Evolutionary conservation across 2,888 invertebrate genomes (phyloP), one percentile per base, ranked within the genome.

Genomic region (Callinectes sapidus): DNA sequence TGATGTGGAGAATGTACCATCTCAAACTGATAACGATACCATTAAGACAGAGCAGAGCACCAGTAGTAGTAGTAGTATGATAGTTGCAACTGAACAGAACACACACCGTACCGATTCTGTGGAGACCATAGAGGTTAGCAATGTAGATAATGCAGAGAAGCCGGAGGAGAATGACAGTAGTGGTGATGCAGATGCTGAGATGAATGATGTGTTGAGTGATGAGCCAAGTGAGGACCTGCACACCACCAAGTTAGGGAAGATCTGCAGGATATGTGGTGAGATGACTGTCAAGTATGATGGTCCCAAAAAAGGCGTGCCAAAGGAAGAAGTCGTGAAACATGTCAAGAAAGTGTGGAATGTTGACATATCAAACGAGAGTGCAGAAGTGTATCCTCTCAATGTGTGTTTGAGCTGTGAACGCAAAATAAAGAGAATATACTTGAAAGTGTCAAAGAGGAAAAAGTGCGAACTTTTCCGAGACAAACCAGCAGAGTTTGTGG

Each of bases 341-440:
- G 93, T 93, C 18, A 91, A 91, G 48, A 93, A 93, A 77, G 85
- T 93, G n/a, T 93, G 93, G 93, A 91, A 91, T 54, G 91, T 91
- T 13, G 91, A 93, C 42, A 66, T 91, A 32, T 91, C 93, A n/a
- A 91, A 93, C 28, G 93, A 93, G 85, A 90, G 54, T 48, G 54
- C 91, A 14, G 91, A 91, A n/a, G 66, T 89, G 23, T 93, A 90
- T 48, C 93, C 93, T 18, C 77, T 93, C 14, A 93, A 93, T 90
- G 93, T 93, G n/a, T 93, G 93, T 42, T 14, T 71, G 35, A 87
- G 90, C 54, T 93, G 93, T 87, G 93, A 93, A 54, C 91, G 93
- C 35, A 93, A 90, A 90, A 77, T 93, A 23, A 93, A 91, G 66
- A 85, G 93, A 55, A 23, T 93, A 35, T 93, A 93, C 39, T 35